Conservation (phyloP, 1,140 invertebrate species). For the Aphis craccivora region DNA sequence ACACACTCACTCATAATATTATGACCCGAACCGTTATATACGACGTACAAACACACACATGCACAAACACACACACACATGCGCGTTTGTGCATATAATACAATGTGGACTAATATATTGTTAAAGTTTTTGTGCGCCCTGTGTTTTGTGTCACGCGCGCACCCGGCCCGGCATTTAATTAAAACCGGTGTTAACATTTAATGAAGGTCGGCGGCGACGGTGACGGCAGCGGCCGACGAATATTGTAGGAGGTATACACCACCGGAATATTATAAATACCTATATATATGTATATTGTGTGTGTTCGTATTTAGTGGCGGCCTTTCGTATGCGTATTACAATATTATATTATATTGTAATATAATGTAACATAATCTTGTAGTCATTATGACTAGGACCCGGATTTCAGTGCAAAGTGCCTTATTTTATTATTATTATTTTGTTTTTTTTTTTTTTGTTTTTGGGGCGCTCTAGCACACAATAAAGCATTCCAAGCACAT, state of each 20-base stretch:
- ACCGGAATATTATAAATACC: neutral
- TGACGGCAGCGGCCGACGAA: neutral
- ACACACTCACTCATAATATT: neutral
- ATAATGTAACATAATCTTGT: too few species aligned
- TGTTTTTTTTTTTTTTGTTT: too few species aligned
- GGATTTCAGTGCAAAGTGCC: too few species aligned
- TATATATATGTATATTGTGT: too few species aligned
- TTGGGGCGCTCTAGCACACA: too few species aligned
- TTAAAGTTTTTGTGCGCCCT: constrained; percentile 30
- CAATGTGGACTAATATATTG: constrained; percentile 34
- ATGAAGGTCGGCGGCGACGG: constrained; percentile 14
- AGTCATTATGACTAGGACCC: too few species aligned
- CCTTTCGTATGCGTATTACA: neutral
- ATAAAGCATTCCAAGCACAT: too few species aligned
- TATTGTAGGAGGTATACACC: neutral
- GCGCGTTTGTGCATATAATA: neutral
- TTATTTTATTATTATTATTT: too few species aligned
- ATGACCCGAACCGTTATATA: neutral
- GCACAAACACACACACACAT: too few species aligned
- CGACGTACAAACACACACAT: neutral
- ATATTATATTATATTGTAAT: neutral
- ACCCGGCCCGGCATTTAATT: constrained; percentile 40
- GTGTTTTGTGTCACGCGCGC: constrained; percentile 21
- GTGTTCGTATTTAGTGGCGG: neutral
- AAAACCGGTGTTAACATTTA: constrained; percentile 55